phyloP scores from a whole-genome alignment of 2,113 vertebrate genomes.

The Onychorhynchus coronatus region DNA sequence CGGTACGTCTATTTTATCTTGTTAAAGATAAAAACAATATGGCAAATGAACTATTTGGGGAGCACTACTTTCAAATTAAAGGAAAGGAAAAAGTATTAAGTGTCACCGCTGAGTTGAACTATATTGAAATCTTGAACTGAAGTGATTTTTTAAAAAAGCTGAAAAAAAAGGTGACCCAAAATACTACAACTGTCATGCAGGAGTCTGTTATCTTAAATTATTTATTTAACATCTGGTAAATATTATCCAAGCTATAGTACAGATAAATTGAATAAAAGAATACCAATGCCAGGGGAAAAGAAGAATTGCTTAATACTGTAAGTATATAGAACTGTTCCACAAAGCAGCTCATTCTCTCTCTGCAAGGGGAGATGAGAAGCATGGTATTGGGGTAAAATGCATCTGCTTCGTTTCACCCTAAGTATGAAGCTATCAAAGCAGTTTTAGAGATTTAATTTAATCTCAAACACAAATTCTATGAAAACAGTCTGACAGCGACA shows the following conservation, averaged over 20 bases:
- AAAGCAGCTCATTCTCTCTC: constrained; percentile 64
- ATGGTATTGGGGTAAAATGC: constrained; percentile 61
- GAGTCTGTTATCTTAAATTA: constrained; percentile 65
- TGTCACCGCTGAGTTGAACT: constrained; percentile 60
- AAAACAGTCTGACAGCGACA: constrained; percentile 63
- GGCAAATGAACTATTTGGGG: constrained; percentile 64
- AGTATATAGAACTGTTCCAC: constrained; percentile 67
- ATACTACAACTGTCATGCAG: constrained; percentile 57
- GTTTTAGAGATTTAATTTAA: constrained; percentile 56
- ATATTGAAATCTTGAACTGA: constrained; percentile 50
- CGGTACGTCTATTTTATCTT: constrained; percentile 75
- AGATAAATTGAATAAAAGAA: constrained; percentile 75
- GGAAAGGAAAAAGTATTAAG: constrained; percentile 50
- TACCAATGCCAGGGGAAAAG: constrained; percentile 64
- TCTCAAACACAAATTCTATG: constrained; percentile 66
- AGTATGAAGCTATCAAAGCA: constrained; percentile 71
- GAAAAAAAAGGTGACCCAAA: constrained; percentile 66
- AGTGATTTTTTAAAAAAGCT: not conserved
- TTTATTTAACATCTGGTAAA: constrained; percentile 78
- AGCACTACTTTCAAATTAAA: constrained; percentile 66
- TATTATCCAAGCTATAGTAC: constrained; percentile 65
- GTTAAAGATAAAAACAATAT: constrained; percentile 73
- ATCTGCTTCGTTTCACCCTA: constrained; percentile 71
- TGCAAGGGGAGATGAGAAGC: constrained; percentile 52
- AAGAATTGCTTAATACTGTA: constrained; percentile 66